A percentile compares a stretch with the other conserved stretches of the same genome.
Conservation (phyloP, 2,113 vertebrate species). For the Petrocephalus zakoni region DNA sequence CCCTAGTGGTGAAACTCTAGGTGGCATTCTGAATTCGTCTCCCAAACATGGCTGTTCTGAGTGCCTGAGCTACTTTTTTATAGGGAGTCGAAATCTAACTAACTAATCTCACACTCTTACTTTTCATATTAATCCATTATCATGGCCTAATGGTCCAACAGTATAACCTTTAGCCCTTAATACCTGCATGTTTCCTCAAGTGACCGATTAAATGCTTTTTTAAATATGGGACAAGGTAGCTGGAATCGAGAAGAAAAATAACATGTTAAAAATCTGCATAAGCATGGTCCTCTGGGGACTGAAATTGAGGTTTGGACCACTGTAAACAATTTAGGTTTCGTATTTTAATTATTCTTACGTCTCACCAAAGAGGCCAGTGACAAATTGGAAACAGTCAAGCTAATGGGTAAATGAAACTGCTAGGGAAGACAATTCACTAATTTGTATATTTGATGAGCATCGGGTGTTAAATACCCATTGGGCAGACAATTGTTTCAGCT, state of each 20-base stretch:
- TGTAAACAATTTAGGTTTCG: not conserved
- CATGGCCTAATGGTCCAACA: not conserved
- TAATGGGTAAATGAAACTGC: constrained; percentile 7
- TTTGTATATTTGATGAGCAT: constrained; percentile 16
- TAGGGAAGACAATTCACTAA: not conserved
- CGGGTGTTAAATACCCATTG: constrained; percentile 3
- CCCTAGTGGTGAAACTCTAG: not conserved
- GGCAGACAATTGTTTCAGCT: not conserved
- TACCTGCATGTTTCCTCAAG: not conserved
- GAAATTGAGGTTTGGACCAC: not conserved
- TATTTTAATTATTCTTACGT: not conserved
- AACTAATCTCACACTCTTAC: not conserved
- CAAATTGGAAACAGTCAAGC: not conserved
- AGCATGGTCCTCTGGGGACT: not conserved
- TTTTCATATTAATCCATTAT: not conserved
- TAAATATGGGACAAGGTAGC: not conserved
- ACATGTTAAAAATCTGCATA: not conserved
- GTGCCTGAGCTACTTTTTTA: not conserved
- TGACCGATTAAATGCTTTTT: not conserved
- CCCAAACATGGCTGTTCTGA: not conserved
- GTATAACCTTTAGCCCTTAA: not conserved
- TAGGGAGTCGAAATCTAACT: not conserved
- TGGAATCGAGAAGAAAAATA: not conserved
- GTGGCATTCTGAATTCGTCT: not conserved
- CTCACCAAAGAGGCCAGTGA: constrained; percentile 5